Evolutionary conservation across 1,140 invertebrate genomes (phyloP).

Genomic region (Geopemphigus sp.): DNA sequence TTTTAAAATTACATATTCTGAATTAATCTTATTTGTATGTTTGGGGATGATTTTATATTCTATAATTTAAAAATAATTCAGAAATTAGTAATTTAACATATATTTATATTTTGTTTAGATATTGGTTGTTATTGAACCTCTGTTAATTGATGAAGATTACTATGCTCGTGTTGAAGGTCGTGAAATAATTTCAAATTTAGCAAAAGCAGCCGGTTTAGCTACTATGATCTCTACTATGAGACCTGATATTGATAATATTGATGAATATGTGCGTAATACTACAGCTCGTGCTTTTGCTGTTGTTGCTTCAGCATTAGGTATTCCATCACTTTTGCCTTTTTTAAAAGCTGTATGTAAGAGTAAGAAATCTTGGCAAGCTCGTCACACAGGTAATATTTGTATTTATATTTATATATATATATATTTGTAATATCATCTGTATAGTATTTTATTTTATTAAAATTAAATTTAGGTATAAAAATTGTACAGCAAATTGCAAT

Average conservation of each 20-base stretch:
- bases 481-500: constrained; percentile 99
- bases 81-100: too few species aligned
- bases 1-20: too few species aligned
- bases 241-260: constrained; percentile 99
- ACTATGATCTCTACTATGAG: constrained; percentile 99
- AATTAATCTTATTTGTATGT: too few species aligned
- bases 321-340: constrained; percentile 95
- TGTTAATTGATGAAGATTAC: constrained; percentile 99
- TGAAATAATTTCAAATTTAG: constrained; percentile 99
- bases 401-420: background rate
- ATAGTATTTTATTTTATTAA: background rate
- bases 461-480: constrained; percentile 75
- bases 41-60: too few species aligned
- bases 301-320: constrained; percentile 96
- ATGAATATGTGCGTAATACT: constrained; percentile 99
- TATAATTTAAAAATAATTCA: too few species aligned
- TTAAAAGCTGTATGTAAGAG: constrained; percentile 98
- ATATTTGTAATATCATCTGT: background rate
- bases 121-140: constrained; percentile 96
- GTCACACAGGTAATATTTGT: constrained; percentile 74
- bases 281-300: constrained; percentile 99
- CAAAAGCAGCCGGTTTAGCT: constrained; percentile 98
- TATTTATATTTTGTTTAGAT: constrained; percentile 62
- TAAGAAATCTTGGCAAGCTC: constrained; percentile 99
- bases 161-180: constrained; percentile 98